Base-by-base conservation (phyloP, 2,797 vertebrate genomes). In the Arnoldichthys spilopterus region DNA sequence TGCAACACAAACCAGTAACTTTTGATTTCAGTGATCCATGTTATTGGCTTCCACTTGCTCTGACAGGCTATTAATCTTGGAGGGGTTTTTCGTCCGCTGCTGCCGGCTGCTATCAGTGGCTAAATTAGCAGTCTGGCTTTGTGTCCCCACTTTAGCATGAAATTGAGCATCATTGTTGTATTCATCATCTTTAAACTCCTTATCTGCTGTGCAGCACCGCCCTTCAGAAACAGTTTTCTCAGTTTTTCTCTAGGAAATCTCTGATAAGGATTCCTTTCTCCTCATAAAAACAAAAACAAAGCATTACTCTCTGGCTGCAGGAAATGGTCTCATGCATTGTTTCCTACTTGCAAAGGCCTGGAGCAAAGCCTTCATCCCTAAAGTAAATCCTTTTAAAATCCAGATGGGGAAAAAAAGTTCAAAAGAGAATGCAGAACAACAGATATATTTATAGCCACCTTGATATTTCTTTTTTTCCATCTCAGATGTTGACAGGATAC, bases 51-150 rank as follows among this genome's bases (percentile, higher is more conserved):
- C 87, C 84, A 89, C 86, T 90, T 86, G 82, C 81, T 76, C 86
- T 91, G 91, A 91, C 91, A 92, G 89, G 88, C 88, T 88, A 93
- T 93, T 93, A 86, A 92, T 93, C 90, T 92, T 88, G 79, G 80
- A 84, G 83, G 86, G 84, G 79, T 87, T 86, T 87, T 74, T 34
- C 53, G 78, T 84, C 77, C 81, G 64, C 79, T 62, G 59, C 83
- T 69, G 72, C 73, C 71, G 66, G 28, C 73, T 79, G 75, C 81
- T 86, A 85, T 87, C 83, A 87, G 78, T 43, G 68, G 24, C 78
- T 80, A 84, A 90, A 89, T 89, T 87, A 87, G 80, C 74, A 76
- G 84, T 87, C 84, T 75, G n/a, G 72, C 68, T 82, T 81, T 82
- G 74, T 86, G 85, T 86, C 79, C 74, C 79, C 80, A 86, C 85